Evolutionary conservation across 2,113 vertebrate genomes (phyloP), one percentile per base, ranked within the genome.

Genomic region (Puffinus mauretanicus): DNA sequence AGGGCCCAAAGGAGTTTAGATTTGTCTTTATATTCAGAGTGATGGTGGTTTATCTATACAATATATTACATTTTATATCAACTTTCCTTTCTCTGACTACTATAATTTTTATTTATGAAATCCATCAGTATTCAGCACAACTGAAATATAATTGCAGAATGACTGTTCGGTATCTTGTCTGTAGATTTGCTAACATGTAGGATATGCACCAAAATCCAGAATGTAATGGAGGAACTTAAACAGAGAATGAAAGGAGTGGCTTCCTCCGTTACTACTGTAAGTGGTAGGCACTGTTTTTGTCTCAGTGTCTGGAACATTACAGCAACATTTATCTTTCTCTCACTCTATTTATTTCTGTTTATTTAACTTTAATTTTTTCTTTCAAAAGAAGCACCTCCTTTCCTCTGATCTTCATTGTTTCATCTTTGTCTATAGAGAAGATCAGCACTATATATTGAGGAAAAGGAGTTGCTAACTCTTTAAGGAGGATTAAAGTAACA

Each of bases 21-120:
- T 94, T 80, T 85, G 58, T 86, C 90, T 93, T 93, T 86, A 77
- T 86, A 80, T 93, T 96, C 34, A 62, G 82, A 90, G 13, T 38
- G 32, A 42, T 84, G 32, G 38, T 83, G 6, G 8, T 80, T 79
- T 91, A 69, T 76, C 52, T 77, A 12, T 13, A 42, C 13, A 30
- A 61, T 77, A 46, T 36, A 89, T 69, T 89, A 94, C 30, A 84
- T 95, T 87, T 91, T 90, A 66, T 65, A 85, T 66, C 83, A 82
- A 72, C 36, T 73, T 95, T 47, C 42, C 36, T 86, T 82, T 86
- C 40, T 79, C 17, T 82, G 65, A 94, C 84, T 90, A 13, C 27
- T 71, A 75, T 57, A 1, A 70, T 61, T 94, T 86, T 79, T 89
- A 66, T 72, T 62, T 80, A 7, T 44, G 20, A 95, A 82, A 58